These are phyloP conservation scores for Athalia rosae DNA, from an alignment of 2,888 invertebrate genomes.

Conservation along the genomic window DNA sequence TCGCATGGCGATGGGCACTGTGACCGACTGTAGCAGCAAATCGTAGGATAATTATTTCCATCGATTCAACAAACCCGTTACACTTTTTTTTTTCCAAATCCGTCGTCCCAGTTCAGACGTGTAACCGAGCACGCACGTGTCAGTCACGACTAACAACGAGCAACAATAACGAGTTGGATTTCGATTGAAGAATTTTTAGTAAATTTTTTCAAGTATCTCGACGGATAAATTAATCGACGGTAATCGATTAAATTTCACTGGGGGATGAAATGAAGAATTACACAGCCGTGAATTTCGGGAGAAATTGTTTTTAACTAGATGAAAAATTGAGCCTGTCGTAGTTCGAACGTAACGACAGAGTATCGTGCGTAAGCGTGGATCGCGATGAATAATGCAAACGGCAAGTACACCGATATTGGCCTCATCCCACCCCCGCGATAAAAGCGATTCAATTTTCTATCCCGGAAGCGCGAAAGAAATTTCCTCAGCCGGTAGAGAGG, in stretches of 20 bases:
- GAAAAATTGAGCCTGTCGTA: no score
- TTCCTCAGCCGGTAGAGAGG: no score
- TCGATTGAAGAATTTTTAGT: no score
- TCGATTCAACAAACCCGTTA: conserved; percentile 44
- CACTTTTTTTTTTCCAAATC: conserved; percentile 25
- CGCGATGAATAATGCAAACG: conserved; percentile 62
- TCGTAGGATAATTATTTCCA: conserved; percentile 28
- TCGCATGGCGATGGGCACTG: neutral
- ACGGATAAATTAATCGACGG: no score
- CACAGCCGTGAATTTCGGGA: no score
- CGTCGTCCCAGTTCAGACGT: conserved; percentile 2
- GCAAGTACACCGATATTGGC: conserved; percentile 61
- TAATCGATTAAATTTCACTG: no score
- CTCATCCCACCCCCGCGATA: conserved; percentile 31
- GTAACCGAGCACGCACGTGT: conserved; percentile 13
- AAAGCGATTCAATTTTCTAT: neutral
- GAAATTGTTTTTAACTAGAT: no score
- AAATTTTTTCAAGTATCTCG: no score
- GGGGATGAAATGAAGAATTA: no score
- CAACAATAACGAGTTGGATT: no score
- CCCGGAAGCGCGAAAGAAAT: neutral
- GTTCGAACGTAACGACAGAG: no score
- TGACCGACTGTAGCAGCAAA: neutral
- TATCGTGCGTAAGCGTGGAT: neutral
- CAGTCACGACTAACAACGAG: neutral